Conservation (phyloP, 2,888 invertebrate genomes). For the Conus canariensis region DNA sequence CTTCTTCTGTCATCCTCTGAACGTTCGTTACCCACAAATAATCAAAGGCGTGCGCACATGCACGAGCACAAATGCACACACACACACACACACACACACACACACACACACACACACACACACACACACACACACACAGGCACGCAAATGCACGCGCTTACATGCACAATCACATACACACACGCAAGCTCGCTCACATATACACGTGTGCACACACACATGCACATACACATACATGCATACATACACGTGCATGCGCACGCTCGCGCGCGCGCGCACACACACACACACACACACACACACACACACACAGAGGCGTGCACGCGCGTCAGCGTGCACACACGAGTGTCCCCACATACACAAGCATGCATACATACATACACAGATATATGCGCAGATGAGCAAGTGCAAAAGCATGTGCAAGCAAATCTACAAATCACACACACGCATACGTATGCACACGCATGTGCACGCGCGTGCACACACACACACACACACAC, state of each 20-base stretch:
- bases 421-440: neutral
- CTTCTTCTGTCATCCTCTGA: neutral
- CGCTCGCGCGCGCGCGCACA: neutral
- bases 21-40: no score
- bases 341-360: neutral
- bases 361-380: neutral
- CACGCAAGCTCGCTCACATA: neutral
- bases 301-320: neutral
- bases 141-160: neutral
- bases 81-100: no score
- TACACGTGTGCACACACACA: neutral
- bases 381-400: neutral
- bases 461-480: neutral
- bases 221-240: slow-evolving; percentile 21
- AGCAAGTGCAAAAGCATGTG: neutral
- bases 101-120: neutral
- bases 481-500: slow-evolving; percentile 10
- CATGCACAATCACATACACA: slow-evolving; percentile 22
- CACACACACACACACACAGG: neutral
- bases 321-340: neutral
- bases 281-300: neutral
- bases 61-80: neutral
- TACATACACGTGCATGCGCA: neutral
- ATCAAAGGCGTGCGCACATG: no score
- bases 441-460: slow-evolving; percentile 7